Base-by-base conservation (phyloP, 1,140 invertebrate species). In the Aphelinus certus region DNA sequence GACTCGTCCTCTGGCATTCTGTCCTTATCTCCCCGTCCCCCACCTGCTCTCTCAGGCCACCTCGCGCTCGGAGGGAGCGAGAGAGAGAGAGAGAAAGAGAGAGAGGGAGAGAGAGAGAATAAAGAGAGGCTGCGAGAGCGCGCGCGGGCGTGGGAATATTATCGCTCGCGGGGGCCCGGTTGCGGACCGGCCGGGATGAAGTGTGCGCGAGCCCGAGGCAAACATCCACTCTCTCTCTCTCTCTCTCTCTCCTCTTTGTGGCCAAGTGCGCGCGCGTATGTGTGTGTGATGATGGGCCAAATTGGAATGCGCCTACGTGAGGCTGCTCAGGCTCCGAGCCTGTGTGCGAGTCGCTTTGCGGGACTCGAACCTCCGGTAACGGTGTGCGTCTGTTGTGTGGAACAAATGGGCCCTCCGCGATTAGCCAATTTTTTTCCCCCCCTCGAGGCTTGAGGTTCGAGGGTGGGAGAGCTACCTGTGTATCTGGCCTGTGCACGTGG, bases 131-230 rank as follows among this genome's bases (percentile, higher is more conserved):
- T 62, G 64, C 65, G 58, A 75, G n/a, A 10, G n/a, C 26, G 71
- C 80, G 83, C 81, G 84, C 81, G 83, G 84, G 83, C 84, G 84
- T 86, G 83, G 83, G 83, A 86, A 86, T 83, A 84, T 83, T 81
- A 83, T 84, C 79, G 81, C 83, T 83, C 77, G 76, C 78, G 81
- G 76, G 77, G 83, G 81, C 81, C 81, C 26, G 26, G 26, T 0
- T 26, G 77, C 79, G 79, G 80, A 81, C 79, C 81, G 82, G 51
- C 9, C 4, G 51, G 51, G 9, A 9, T 6, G 51, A 53, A 9
- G 9, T 6, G 51, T 4, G 51, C 4, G 51, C 4, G 51, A 53
- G 51, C 4, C 51, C 51, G 66, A 68, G 51, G 26, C 47, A 67
- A 67, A 67, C 66, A 73, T 73, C 4, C 61, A 65, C 61, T 26